These are phyloP conservation scores for Sebastes itinus DNA, from an alignment of 2,797 vertebrate species.

Conservation along the genomic window DNA sequence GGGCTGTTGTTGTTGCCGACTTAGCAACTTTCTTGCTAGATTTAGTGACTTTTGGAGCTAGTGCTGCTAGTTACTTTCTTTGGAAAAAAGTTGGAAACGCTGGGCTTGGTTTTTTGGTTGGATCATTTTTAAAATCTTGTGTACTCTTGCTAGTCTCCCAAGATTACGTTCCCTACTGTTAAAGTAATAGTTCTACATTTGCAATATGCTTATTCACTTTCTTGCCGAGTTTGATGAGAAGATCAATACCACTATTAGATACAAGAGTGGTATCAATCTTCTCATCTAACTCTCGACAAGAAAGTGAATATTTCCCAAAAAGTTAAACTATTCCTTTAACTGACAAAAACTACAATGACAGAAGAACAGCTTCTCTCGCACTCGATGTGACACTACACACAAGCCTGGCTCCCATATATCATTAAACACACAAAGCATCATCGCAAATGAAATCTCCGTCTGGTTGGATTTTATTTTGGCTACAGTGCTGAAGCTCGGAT, in stretches of 20 bases:
- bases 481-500: background rate
- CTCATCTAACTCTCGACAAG: background rate
- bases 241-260: too few relatives aligned
- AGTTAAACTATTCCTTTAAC: background rate
- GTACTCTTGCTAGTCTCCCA: too few relatives aligned
- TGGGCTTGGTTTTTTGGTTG: too few relatives aligned
- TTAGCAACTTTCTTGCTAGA: background rate
- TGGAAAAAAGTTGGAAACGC: too few relatives aligned
- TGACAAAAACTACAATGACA: background rate
- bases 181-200: background rate
- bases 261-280: background rate
- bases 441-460: background rate
- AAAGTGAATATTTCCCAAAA: background rate
- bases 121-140: too few relatives aligned
- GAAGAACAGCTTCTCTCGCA: background rate
- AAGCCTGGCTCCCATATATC: background rate
- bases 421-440: conserved; percentile 1
- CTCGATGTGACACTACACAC: background rate
- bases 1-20: too few relatives aligned
- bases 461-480: conserved; percentile 8
- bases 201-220: background rate
- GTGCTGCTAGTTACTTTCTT: too few relatives aligned
- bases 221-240: background rate
- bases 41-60: too few relatives aligned
- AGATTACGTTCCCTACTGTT: too few relatives aligned